Percentiles rank a stretch among this genome's conserved stretches.
These are phyloP conservation scores for Apistogramma diplotaenia DNA, from an alignment of 2,113 vertebrate genomes.

Conservation along the genomic window DNA sequence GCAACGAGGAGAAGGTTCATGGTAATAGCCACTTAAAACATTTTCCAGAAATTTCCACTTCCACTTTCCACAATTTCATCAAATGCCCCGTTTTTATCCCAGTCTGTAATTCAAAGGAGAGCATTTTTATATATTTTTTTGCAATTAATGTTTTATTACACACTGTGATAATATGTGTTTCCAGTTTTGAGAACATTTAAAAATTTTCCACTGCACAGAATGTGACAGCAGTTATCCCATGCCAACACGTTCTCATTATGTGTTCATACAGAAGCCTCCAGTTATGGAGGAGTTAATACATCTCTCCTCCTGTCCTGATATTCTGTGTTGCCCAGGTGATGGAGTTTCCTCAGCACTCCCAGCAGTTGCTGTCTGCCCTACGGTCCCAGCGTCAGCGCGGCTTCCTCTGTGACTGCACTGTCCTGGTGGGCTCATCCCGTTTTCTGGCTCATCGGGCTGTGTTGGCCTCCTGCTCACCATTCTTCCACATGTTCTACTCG, in stretches of 20 bases:
- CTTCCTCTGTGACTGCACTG: conserved; percentile 92
- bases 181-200: neutral
- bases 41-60: too few relatives aligned
- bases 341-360: conserved; percentile 93
- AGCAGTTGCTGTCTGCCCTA: conserved; percentile 86
- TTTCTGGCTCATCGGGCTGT: conserved; percentile 90
- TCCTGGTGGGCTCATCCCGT: conserved; percentile 83
- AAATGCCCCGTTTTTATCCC: too few relatives aligned
- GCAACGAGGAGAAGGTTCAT: too few relatives aligned
- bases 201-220: neutral
- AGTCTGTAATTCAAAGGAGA: too few relatives aligned
- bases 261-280: neutral
- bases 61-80: too few relatives aligned
- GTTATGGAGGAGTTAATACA: neutral
- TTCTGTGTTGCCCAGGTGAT: conserved; percentile 63
- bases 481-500: conserved; percentile 94
- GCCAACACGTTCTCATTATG: neutral
- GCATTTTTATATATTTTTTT: too few relatives aligned
- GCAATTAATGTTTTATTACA: neutral
- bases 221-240: neutral
- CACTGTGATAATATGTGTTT: neutral
- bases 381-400: conserved; percentile 88
- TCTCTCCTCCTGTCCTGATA: neutral
- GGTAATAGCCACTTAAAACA: too few relatives aligned
- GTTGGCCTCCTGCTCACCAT: conserved; percentile 90